Evolutionary conservation across 2,113 vertebrate genomes (phyloP).

Genomic region (Telmatochromis bifrenatus): DNA sequence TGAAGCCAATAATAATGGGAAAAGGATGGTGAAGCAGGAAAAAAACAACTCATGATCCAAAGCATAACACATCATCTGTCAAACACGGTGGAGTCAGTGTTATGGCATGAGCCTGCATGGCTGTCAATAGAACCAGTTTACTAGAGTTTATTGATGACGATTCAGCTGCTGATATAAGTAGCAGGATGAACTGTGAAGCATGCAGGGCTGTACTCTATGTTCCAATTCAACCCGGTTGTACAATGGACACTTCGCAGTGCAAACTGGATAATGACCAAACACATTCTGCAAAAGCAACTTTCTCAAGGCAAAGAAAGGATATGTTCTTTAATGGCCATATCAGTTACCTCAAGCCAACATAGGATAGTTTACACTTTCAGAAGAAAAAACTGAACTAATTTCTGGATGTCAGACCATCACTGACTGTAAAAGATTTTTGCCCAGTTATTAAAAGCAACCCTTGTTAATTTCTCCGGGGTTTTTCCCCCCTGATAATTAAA

Average conservation of each 20-base stretch:
- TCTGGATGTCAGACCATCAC: neutral
- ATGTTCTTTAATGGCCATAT: neutral
- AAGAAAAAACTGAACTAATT: neutral
- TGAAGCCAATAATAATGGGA: neutral
- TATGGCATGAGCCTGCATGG: fast-evolving
- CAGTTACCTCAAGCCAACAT: neutral
- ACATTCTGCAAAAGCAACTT: neutral
- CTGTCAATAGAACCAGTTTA: neutral
- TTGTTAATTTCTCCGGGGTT: neutral
- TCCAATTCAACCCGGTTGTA: neutral
- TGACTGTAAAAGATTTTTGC: neutral
- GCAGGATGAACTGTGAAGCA: neutral
- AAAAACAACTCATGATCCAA: neutral
- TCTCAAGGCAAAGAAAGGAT: neutral
- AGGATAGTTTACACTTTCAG: neutral
- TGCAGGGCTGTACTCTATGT: neutral
- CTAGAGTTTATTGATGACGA: neutral
- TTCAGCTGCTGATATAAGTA: neutral
- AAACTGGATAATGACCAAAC: neutral
- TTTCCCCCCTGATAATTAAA: neutral
- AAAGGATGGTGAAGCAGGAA: neutral
- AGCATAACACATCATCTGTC: neutral
- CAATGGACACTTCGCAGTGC: neutral
- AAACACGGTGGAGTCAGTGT: neutral
- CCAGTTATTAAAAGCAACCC: neutral